Percentiles rank a stretch among this genome's conserved stretches.
Evolutionary conservation across 2,888 invertebrate genomes (phyloP).

Genomic region (Polia nebulosa): DNA sequence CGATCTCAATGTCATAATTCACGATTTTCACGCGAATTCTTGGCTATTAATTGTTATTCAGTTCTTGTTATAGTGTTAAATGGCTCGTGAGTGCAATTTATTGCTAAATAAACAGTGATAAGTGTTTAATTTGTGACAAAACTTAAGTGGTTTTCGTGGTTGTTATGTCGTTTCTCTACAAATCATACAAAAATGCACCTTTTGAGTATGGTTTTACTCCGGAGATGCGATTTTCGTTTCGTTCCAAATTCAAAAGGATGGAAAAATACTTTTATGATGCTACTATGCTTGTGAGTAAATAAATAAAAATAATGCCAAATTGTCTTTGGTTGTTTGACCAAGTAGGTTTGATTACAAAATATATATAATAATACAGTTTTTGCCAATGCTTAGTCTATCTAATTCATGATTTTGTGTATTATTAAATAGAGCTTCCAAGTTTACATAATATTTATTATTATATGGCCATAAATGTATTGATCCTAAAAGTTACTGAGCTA

Average conservation of each 20-base stretch:
- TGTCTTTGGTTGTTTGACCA: constrained; percentile 49
- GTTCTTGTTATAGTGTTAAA: constrained; percentile 45
- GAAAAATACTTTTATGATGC: constrained; percentile 74
- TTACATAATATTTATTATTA: constrained; percentile 1
- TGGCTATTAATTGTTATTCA: constrained; percentile 46
- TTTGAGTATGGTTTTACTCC: constrained; percentile 83
- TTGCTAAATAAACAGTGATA: constrained; percentile 26
- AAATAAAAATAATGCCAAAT: constrained; percentile 56
- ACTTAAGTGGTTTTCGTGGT: constrained; percentile 13
- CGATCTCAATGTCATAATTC: constrained; percentile 72
- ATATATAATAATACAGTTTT: neutral
- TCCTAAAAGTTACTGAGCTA: neutral
- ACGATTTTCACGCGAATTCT: constrained; percentile 57
- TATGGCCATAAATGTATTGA: neutral
- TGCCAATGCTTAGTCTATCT: neutral
- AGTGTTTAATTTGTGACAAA: constrained; percentile 37
- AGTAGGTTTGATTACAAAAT: constrained; percentile 34
- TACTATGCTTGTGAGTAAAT: constrained; percentile 76
- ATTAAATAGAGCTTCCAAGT: neutral
- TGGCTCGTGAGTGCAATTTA: constrained; percentile 19
- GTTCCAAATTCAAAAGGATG: constrained; percentile 75
- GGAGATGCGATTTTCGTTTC: constrained; percentile 73
- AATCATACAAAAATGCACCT: constrained; percentile 83
- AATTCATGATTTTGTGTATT: neutral
- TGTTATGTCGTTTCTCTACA: constrained; percentile 83